Conservation (phyloP, 2,888 invertebrate species). For the Anticlea derivata region DNA sequence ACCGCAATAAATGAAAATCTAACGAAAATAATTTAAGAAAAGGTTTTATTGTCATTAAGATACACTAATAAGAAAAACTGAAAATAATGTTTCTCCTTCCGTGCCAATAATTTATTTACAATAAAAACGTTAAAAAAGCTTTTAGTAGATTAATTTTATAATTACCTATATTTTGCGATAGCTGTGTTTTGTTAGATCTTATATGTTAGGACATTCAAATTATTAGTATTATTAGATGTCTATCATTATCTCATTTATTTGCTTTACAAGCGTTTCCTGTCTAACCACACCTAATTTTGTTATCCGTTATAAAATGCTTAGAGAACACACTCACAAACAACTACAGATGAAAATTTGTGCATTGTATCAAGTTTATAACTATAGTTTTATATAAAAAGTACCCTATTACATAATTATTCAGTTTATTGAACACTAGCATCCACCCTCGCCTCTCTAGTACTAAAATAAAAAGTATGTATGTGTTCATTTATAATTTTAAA, state of each 20-base stretch:
- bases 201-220: too few relatives aligned
- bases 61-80: slow-evolving; percentile 55
- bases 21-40: slow-evolving; percentile 55
- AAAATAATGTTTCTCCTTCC: slow-evolving; percentile 50
- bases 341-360: slow-evolving; percentile 39
- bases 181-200: neutral
- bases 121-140: slow-evolving; percentile 9
- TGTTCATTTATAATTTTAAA: neutral
- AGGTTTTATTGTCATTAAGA: slow-evolving; percentile 73
- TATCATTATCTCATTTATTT: slow-evolving; percentile 1
- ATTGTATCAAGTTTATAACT: slow-evolving; percentile 24
- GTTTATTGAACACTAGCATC: neutral
- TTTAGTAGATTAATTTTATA: slow-evolving; percentile 3
- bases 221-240: too few relatives aligned
- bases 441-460: neutral
- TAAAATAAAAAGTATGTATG: neutral
- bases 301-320: slow-evolving; percentile 2
- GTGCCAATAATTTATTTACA: slow-evolving; percentile 47
- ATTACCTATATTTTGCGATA: neutral
- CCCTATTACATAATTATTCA: neutral
- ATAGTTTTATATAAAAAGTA: neutral
- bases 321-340: slow-evolving; percentile 14
- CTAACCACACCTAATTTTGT: neutral
- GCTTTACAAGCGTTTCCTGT: too few relatives aligned
- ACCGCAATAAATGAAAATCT: slow-evolving; percentile 10